phyloP scores from a whole-genome alignment of 2,113 vertebrate genomes.

The Bubalus kerabau region DNA sequence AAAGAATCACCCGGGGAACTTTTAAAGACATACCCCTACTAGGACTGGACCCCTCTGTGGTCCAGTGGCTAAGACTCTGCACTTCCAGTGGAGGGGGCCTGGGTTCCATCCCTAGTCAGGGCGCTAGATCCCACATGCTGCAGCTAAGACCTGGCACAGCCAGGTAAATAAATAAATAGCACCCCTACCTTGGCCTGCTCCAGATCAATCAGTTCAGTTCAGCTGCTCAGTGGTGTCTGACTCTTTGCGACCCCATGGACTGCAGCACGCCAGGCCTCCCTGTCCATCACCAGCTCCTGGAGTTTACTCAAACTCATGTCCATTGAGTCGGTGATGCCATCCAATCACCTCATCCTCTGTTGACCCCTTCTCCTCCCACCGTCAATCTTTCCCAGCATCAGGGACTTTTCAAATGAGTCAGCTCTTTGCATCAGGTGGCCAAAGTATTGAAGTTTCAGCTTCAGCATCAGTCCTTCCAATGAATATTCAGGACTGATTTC shows the following conservation, averaged over 20 bases:
- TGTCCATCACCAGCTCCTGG: not conserved
- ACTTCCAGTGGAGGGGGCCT: not conserved
- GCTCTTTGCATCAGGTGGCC: not conserved
- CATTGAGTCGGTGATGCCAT: not conserved
- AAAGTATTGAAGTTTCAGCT: not conserved
- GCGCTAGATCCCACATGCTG: not conserved
- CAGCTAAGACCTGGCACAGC: not conserved
- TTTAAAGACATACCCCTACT: not conserved
- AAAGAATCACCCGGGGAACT: not conserved
- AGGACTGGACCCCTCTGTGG: not conserved
- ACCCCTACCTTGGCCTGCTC: not conserved
- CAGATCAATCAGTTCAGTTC: not conserved
- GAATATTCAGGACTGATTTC: not conserved
- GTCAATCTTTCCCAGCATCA: not conserved
- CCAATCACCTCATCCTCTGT: not conserved
- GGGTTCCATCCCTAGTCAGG: not conserved
- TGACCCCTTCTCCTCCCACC: not conserved
- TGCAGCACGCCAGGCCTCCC: not conserved
- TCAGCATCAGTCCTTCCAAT: not conserved
- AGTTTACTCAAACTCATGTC: not conserved
- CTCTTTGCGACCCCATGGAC: accelerated
- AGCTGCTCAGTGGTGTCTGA: not conserved
- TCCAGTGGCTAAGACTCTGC: not conserved
- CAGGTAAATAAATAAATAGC: not conserved
- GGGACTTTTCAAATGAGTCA: not conserved